These are phyloP conservation scores for Poliocrania exsul DNA, from an alignment of 2,797 vertebrate species.

Conservation along the genomic window DNA sequence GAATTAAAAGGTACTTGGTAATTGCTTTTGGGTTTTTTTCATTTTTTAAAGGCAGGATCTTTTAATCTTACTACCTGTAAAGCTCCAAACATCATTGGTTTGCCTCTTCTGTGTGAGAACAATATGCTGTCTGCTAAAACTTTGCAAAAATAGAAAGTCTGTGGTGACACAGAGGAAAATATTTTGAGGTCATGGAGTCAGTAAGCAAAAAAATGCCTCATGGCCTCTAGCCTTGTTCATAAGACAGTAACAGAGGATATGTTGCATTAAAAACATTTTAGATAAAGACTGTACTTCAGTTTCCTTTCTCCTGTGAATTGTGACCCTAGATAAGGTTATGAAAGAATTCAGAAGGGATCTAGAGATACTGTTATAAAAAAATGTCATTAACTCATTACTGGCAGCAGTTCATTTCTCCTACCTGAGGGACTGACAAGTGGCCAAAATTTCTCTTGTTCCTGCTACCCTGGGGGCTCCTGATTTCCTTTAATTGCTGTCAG, in stretches of 20 bases:
- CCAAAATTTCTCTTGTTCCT: background rate
- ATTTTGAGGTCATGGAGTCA: background rate
- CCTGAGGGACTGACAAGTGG: background rate
- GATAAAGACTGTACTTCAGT: background rate
- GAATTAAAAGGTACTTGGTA: conserved; percentile 88
- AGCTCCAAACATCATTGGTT: background rate
- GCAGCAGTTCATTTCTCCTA: background rate
- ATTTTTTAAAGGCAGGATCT: background rate
- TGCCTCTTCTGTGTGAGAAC: background rate
- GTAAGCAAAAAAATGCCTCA: background rate
- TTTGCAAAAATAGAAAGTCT: background rate
- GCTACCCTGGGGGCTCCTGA: background rate
- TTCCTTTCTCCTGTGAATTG: background rate
- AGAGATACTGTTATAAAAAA: background rate
- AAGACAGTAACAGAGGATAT: background rate
- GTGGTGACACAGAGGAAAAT: background rate
- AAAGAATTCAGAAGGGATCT: background rate
- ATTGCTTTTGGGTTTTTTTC: background rate
- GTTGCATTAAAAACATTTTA: background rate
- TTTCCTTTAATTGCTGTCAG: background rate
- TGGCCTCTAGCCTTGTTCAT: background rate
- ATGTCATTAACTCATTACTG: background rate
- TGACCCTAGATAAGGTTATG: background rate
- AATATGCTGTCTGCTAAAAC: background rate
- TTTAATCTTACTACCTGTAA: background rate